phyloP scores from a whole-genome alignment of 2,797 vertebrate genomes.

The Necrosyrtes monachus region DNA sequence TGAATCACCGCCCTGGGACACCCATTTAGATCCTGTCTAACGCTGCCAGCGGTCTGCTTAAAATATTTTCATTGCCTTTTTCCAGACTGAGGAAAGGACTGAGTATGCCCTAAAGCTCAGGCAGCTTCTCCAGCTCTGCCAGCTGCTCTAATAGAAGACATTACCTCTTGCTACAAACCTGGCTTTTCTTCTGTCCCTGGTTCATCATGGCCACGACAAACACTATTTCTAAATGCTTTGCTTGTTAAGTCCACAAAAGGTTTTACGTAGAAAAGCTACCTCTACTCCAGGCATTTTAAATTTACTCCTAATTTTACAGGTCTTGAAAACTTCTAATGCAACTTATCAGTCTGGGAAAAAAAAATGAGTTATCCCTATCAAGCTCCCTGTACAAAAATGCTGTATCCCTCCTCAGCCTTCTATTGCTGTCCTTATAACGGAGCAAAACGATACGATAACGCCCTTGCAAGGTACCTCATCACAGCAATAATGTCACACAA shows the following conservation, averaged over 20 bases:
- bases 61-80: background rate
- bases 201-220: background rate
- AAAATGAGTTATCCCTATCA: background rate
- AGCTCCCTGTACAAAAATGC: background rate
- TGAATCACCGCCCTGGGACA: accelerated
- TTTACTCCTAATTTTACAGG: background rate
- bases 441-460: background rate
- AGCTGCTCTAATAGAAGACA: background rate
- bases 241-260: background rate
- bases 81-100: background rate
- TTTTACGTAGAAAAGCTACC: background rate
- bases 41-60: background rate
- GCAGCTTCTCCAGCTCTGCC: background rate
- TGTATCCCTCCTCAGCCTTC: background rate
- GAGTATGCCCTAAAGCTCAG: background rate
- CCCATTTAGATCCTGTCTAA: background rate
- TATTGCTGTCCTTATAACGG: background rate
- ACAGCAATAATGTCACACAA: background rate
- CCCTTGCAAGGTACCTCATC: background rate
- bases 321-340: background rate
- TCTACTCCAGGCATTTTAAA: background rate
- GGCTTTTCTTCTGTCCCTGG: background rate
- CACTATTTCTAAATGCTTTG: background rate
- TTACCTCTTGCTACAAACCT: background rate
- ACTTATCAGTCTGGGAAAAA: background rate